Base-by-base conservation (phyloP, 1,140 invertebrate genomes). In the Micrasema longulum region DNA sequence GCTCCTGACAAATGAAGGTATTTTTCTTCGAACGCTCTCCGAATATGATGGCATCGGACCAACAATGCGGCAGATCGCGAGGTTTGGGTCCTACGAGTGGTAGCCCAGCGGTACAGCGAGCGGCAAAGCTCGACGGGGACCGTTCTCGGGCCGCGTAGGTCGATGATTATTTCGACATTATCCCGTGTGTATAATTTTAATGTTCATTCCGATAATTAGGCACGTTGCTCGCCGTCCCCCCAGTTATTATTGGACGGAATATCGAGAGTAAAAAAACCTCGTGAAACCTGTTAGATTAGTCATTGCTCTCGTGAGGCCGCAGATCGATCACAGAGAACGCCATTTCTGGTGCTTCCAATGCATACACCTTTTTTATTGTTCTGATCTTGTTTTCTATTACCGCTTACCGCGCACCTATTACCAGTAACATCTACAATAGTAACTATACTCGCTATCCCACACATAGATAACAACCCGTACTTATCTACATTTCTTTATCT, bases 1-100 rank as follows among this genome's bases (percentile, higher is more conserved):
- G 41, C 26, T 36, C 11, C 41, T 65, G 63, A 65, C 63, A 65
- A 60, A 60, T 38, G 55, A 23, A 41, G 35, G 38, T 38, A 60
- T 60, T 60, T 60, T 43, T 16, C 22, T 20, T 9, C 16, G 48
- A 52, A 52, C 14, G 11, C 20, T 23, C 48, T 5, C 10, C 35
- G 36, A 41, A 60, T 22, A 38, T 41, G 55, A 18, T 60, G 55
- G 55, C 55, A 60, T 16, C 55, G 14, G 55, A 60, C 55, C 55
- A 60, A 60, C 7, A 60, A 38, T 38, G 55, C 16, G 55, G 55
- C 55, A 10, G 20, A 9, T 20, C 4, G 16, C 22, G 22, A 26
- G 50, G 10, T 1, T n/a, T n/a, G n/a, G n/a, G n/a, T n/a, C n/a
- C n/a, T n/a, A 12, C n/a, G 50, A 35, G 22, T 11, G 47, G 14